These are phyloP conservation scores for Leuciscus idus DNA, from an alignment of 2,113 vertebrate species.

Conservation along the genomic window DNA sequence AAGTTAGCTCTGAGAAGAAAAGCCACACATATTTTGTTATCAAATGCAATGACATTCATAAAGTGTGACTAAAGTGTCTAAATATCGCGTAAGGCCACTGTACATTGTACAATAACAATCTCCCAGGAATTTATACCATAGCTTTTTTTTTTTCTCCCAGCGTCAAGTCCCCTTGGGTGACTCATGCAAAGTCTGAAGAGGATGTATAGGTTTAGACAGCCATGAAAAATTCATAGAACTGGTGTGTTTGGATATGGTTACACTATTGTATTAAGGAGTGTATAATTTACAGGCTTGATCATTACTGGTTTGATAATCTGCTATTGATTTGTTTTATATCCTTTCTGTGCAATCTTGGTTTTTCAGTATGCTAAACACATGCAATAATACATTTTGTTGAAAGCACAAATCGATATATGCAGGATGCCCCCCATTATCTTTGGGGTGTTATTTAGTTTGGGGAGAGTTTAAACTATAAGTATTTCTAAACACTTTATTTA, in stretches of 20 bases:
- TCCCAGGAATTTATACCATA: no score
- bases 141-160: no score
- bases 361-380: no score
- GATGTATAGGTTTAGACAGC: slow-evolving; percentile 3
- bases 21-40: neutral
- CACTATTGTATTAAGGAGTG: neutral
- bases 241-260: neutral
- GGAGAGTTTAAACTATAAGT: neutral
- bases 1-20: neutral
- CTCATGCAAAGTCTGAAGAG: neutral
- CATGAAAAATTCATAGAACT: neutral
- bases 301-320: neutral
- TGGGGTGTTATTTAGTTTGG: neutral
- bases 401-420: neutral
- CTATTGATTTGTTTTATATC: neutral
- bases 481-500: slow-evolving; percentile 5
- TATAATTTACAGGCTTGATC: neutral
- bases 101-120: neutral
- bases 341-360: neutral
- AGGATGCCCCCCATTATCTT: neutral
- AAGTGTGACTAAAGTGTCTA: neutral
- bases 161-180: neutral
- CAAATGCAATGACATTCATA: neutral
- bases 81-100: neutral
- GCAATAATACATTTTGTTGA: neutral